Conservation (phyloP, 2,888 invertebrate genomes). For the Sphaerophoria taeniata region DNA sequence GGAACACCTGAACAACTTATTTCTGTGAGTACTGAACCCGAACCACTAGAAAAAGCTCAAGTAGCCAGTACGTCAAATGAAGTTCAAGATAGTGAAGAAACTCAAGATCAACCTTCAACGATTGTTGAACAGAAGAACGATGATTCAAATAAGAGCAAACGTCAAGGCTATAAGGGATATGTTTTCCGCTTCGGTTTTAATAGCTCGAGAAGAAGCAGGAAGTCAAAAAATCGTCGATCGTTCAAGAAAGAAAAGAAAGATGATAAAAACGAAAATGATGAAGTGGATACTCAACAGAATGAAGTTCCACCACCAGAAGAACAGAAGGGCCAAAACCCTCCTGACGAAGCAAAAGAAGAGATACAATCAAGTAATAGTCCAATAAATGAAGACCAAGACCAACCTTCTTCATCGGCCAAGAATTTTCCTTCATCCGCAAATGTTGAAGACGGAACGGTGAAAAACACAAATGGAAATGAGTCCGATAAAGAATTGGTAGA, state of each 20-base stretch:
- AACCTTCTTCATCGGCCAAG: not conserved
- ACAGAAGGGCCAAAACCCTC: not conserved
- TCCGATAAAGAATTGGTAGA: not conserved
- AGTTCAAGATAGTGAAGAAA: not conserved
- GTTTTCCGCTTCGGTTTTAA: slow-evolving; percentile 53
- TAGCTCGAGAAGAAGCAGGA: slow-evolving; percentile 49
- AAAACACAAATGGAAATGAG: not conserved
- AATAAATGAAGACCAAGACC: not conserved
- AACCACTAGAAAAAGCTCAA: not conserved
- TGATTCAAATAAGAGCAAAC: slow-evolving; percentile 6
- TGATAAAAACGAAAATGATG: not conserved
- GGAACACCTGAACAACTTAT: not conserved
- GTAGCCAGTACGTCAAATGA: not conserved
- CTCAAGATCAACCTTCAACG: not conserved
- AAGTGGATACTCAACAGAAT: not conserved
- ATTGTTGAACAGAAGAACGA: slow-evolving; percentile 4
- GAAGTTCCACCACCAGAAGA: not conserved
- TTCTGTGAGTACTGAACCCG: not conserved
- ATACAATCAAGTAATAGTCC: not conserved
- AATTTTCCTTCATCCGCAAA: not conserved
- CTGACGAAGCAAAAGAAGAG: not conserved
- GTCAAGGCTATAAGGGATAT: slow-evolving; percentile 23
- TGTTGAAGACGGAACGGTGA: no score
- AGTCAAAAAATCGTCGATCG: slow-evolving; percentile 25
- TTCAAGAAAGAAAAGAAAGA: slow-evolving; percentile 35